These are phyloP conservation scores for Myotis yumanensis DNA, from an alignment of 2,113 vertebrate species.

Conservation along the genomic window DNA sequence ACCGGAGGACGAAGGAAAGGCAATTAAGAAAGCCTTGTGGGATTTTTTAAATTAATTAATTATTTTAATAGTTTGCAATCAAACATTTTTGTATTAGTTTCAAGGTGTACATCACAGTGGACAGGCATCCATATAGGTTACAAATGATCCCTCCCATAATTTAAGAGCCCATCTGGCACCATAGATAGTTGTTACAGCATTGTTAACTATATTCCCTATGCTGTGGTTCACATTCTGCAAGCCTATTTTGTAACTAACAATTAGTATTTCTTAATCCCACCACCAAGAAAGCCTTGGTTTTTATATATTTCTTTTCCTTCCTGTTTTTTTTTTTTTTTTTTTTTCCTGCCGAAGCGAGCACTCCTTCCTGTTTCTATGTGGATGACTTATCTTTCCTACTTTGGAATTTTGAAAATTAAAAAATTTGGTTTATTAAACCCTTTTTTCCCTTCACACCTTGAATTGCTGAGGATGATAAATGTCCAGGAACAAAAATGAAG, in stretches of 20 bases:
- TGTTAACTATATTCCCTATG: background rate
- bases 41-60: no score
- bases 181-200: background rate
- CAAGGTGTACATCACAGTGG: background rate
- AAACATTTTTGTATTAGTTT: background rate
- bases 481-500: background rate
- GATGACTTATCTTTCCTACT: background rate
- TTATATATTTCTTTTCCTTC: background rate
- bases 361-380: background rate
- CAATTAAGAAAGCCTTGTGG: background rate
- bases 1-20: background rate
- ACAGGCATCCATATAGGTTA: background rate
- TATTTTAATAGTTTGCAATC: background rate
- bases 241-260: background rate
- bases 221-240: background rate
- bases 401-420: background rate
- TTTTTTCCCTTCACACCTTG: background rate
- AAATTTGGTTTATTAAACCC: background rate
- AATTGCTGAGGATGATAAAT: background rate
- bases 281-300: background rate
- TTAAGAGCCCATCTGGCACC: background rate
- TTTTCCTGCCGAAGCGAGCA: no score
- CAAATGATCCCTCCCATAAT: background rate
- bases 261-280: background rate
- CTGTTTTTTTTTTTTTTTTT: no score